Evolutionary conservation across 2,113 vertebrate genomes (phyloP).

Genomic region (Choloepus hoffmanni): DNA sequence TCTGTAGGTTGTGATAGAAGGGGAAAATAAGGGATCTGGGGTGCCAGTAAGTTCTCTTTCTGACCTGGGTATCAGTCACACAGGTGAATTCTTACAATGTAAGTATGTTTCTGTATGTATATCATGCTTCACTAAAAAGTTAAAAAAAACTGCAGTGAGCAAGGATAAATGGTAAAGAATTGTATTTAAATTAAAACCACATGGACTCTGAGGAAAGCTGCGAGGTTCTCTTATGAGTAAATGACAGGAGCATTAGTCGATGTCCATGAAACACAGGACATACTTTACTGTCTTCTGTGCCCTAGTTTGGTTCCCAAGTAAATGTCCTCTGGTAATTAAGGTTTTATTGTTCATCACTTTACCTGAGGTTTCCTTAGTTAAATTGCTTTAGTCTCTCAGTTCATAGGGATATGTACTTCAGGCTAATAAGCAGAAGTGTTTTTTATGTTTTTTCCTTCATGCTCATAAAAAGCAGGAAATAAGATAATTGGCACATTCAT

Average conservation of each 20-base stretch:
- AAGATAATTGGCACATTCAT: not conserved
- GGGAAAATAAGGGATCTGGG: not conserved
- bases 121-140: not conserved
- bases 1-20: not conserved
- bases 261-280: not conserved
- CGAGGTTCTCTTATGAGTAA: not conserved
- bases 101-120: not conserved
- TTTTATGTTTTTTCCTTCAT: not conserved
- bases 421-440: not conserved
- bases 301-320: not conserved
- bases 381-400: not conserved
- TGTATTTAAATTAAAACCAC: not conserved
- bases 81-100: not conserved
- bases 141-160: not conserved
- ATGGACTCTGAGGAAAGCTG: not conserved
- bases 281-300: not conserved
- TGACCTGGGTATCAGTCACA: not conserved
- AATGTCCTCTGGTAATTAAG: not conserved
- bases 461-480: not conserved
- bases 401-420: not conserved
- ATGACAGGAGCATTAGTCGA: not conserved
- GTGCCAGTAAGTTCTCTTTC: not conserved
- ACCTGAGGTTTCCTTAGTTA: not conserved
- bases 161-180: not conserved
- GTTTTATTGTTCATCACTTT: not conserved